A percentile compares a stretch with the other conserved stretches of the same genome.
These are phyloP conservation scores for Podiceps cristatus DNA, from an alignment of 2,113 vertebrate species.

Conservation along the genomic window DNA sequence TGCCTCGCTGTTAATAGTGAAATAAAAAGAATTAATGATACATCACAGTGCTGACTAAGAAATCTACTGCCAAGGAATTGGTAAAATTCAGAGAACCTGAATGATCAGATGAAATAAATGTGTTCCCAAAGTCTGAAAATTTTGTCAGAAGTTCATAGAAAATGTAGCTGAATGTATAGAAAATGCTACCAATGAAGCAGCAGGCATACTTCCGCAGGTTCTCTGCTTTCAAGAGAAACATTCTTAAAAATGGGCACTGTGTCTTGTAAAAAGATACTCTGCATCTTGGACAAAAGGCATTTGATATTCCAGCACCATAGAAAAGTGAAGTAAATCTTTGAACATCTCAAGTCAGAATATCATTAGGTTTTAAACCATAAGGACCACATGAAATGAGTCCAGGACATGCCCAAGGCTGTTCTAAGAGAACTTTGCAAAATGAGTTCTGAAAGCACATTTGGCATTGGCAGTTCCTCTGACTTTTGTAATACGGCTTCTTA, in stretches of 20 bases:
- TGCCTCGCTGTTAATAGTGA: not conserved
- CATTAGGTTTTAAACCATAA: not conserved
- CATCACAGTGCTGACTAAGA: not conserved
- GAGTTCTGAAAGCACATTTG: not conserved
- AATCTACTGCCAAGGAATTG: not conserved
- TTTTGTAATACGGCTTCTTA: not conserved
- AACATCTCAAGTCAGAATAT: not conserved
- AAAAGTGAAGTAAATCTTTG: not conserved
- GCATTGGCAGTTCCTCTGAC: not conserved
- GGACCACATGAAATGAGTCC: not conserved
- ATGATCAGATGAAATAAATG: not conserved
- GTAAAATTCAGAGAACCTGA: not conserved
- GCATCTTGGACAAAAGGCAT: not conserved
- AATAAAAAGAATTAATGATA: not conserved
- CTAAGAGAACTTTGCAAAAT: not conserved
- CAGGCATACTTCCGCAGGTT: not conserved
- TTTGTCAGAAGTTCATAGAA: not conserved
- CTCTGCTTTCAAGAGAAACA: not conserved
- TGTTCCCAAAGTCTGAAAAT: not conserved
- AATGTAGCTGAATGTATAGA: not conserved
- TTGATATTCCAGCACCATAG: not conserved
- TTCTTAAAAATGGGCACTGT: not conserved
- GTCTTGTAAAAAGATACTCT: not conserved
- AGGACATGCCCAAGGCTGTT: not conserved
- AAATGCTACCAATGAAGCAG: not conserved